Evolutionary conservation across 1,140 invertebrate species (phyloP).

Genomic region (Caenorhabditis remanei): DNA sequence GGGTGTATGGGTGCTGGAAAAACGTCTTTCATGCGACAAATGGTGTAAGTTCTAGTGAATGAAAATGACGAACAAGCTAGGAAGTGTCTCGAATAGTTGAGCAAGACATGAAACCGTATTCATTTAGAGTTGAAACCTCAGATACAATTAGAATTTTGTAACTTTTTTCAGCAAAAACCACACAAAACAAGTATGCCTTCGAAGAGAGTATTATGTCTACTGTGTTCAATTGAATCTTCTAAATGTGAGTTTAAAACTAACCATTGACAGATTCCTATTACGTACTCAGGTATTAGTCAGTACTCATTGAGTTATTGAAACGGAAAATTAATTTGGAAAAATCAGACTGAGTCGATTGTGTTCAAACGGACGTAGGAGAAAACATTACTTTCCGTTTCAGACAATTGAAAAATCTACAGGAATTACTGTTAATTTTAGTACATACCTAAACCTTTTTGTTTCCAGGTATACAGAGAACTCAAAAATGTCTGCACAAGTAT

Average conservation of each 20-base stretch:
- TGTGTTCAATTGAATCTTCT: slow-evolving; percentile 20
- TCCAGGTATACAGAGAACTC: slow-evolving; percentile 21
- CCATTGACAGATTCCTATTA: background rate
- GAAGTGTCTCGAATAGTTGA: no score
- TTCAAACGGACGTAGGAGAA: no score
- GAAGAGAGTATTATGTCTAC: slow-evolving; percentile 5
- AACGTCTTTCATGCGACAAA: slow-evolving; percentile 38
- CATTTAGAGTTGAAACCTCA: background rate
- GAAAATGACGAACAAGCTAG: background rate
- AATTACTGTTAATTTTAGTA: no score
- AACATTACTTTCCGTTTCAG: no score
- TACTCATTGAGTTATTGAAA: no score
- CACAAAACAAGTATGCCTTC: background rate
- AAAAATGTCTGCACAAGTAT: background rate
- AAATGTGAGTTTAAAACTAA: background rate
- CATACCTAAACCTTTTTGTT: background rate
- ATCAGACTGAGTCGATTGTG: no score
- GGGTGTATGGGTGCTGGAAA: slow-evolving; percentile 43
- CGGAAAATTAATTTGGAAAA: no score
- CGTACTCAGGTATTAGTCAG: no score
- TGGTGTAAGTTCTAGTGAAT: slow-evolving; percentile 29
- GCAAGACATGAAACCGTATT: no score
- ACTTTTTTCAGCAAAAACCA: background rate
- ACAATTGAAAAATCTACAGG: no score
- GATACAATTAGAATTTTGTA: no score